phyloP scores from a whole-genome alignment of 2,113 vertebrate species.

The Tretioscincus oriximinensis region DNA sequence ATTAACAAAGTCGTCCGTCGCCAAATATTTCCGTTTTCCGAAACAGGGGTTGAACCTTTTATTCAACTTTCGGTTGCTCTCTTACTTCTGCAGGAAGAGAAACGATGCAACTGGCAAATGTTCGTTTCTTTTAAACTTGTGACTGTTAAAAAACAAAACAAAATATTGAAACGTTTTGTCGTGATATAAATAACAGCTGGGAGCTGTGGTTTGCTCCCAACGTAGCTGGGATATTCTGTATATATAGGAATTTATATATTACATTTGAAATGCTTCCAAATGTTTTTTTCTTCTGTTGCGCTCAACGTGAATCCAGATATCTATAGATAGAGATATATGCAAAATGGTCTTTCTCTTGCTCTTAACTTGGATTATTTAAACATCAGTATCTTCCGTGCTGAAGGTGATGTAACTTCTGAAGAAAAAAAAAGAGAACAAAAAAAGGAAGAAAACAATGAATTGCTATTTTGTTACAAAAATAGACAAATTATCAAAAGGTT shows the following conservation, averaged over 20 bases:
- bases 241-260: conserved; percentile 76
- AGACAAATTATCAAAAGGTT: conserved; percentile 78
- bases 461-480: conserved; percentile 85
- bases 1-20: conserved; percentile 68
- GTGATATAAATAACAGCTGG: conserved; percentile 74
- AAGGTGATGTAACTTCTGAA: conserved; percentile 81
- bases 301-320: conserved; percentile 76
- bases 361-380: conserved; percentile 78
- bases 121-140: conserved; percentile 78
- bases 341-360: conserved; percentile 69
- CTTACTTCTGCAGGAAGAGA: conserved; percentile 63
- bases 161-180: conserved; percentile 71
- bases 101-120: conserved; percentile 63
- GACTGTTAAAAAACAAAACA: conserved; percentile 57
- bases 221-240: conserved; percentile 72
- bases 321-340: conserved; percentile 66
- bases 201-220: conserved; percentile 71
- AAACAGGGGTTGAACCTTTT: background rate
- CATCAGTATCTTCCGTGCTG: conserved; percentile 83
- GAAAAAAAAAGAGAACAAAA: background rate
- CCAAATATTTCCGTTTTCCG: conserved; percentile 71
- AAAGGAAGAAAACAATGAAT: conserved; percentile 80
- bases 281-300: conserved; percentile 67
- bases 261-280: conserved; percentile 81
- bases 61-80: background rate